Base-by-base conservation (phyloP, 2,113 vertebrate species). In the Ciconia boyciana region DNA sequence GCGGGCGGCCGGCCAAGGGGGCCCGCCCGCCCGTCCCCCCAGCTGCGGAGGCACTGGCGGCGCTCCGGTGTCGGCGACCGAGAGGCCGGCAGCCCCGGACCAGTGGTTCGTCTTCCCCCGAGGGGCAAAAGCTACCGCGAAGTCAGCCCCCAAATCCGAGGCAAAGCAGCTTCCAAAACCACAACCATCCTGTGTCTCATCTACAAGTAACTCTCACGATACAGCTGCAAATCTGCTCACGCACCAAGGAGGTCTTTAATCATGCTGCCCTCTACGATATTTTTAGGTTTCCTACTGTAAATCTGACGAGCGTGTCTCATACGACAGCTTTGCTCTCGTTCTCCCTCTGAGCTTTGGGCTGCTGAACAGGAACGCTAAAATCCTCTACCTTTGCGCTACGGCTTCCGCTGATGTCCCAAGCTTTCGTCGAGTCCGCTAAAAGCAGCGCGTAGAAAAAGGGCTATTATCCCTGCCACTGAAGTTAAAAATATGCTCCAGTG, bases 251-350 rank as follows among this genome's bases (percentile, higher is more conserved):
- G 87, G 85, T 83, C 87, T 92, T 75, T 69, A 93, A 70, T 91
- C 93, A 8, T 17, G 77, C 91, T 91, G 87, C 95, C 94, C 86
- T 96, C 83, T 34, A 13, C 88, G 91, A 93, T 92, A 94, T 90
- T 96, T 94, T 95, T 87, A 89, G 94, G 70, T 49, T 90, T 95
- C 90, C 96, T 85, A 90, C 96, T 92, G 85, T 90, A 80, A 96
- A 84, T 82, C 83, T 87, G 83, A 66, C 34, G 64, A 74, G 41
- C 11, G 4, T 1, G 66, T 48, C 82, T 57, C 92, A 5, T 2
- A 55, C 34, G 62, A 58, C 82, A 39, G 94, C 68, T 76, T 28
- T 8, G 64, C 80, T 76, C 83, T 41, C 77, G 3, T 55, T 52
- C 55, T 71, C 31, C 83, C 54, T 34, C 91, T 28, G 32, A 36